phyloP scores from a whole-genome alignment of 2,113 vertebrate species.

The Siphamia tubifer region DNA sequence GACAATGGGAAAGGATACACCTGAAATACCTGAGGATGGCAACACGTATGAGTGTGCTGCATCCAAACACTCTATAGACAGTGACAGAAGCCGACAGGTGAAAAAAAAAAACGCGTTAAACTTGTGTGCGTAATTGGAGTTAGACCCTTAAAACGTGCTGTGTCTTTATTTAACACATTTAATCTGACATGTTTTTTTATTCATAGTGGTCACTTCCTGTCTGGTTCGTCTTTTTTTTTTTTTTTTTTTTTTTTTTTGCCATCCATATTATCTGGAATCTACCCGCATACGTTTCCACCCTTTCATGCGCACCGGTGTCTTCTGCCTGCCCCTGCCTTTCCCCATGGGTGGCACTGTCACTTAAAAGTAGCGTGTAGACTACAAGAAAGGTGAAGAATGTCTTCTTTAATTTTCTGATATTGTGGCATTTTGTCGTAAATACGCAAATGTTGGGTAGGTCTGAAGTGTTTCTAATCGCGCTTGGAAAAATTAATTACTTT shows the following conservation, averaged over 20 bases:
- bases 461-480: conserved; percentile 77
- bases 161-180: background rate
- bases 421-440: conserved; percentile 63
- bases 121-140: no score
- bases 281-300: conserved; percentile 15
- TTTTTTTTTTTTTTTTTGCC: no score
- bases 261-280: background rate
- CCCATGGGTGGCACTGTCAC: conserved; percentile 38
- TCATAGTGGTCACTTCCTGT: background rate
- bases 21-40: conserved; percentile 8
- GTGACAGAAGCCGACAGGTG: conserved; percentile 1
- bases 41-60: background rate
- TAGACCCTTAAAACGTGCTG: background rate
- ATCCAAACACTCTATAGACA: background rate
- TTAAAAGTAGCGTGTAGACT: conserved; percentile 8
- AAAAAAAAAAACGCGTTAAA: no score
- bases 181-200: background rate
- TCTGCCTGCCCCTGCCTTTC: background rate
- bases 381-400: conserved; percentile 51
- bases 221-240: no score
- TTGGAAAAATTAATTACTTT: conserved; percentile 79
- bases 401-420: conserved; percentile 67
- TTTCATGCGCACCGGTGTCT: conserved; percentile 8
- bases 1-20: background rate
- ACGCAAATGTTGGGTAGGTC: conserved; percentile 60